phyloP scores from a whole-genome alignment of 92 coral and sea anemone species.

The Epizoanthus rinbou region DNA sequence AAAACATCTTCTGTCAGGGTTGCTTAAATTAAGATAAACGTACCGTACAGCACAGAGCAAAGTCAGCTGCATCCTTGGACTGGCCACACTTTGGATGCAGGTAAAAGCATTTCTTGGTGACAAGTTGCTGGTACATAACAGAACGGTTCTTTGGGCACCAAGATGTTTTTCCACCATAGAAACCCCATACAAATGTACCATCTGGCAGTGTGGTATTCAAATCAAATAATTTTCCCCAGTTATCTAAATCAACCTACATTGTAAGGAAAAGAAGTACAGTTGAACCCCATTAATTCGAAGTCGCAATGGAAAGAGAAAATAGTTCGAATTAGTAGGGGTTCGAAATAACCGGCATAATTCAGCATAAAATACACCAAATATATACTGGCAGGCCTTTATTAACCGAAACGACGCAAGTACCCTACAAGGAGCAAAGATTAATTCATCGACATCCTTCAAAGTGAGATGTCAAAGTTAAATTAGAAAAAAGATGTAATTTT shows the following conservation, averaged over 20 bases:
- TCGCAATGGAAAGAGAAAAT: too few species aligned
- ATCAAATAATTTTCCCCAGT: slow-evolving; percentile 64
- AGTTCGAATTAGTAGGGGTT: too few species aligned
- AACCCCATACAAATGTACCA: slow-evolving; percentile 73
- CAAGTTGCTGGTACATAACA: slow-evolving; percentile 43
- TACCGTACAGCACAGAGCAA: slow-evolving; percentile 73
- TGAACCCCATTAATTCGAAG: too few species aligned
- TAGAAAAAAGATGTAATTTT: too few species aligned
- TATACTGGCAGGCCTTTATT: too few species aligned
- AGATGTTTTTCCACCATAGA: slow-evolving; percentile 49
- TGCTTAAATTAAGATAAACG: background rate
- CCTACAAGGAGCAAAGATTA: too few species aligned
- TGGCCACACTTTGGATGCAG: slow-evolving; percentile 72
- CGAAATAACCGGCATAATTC: too few species aligned
- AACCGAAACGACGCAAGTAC: too few species aligned
- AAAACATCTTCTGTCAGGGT: too few species aligned
- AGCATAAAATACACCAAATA: too few species aligned
- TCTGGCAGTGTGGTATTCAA: slow-evolving; percentile 50
- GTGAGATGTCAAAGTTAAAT: too few species aligned
- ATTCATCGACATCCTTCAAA: too few species aligned
- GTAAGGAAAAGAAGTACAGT: background rate
- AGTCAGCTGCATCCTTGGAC: slow-evolving; percentile 74
- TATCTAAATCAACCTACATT: slow-evolving; percentile 68
- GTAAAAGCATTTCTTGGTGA: slow-evolving; percentile 47
- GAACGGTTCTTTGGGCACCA: slow-evolving; percentile 8